Base-by-base conservation (phyloP, 2,888 invertebrate genomes). In the Alentia gelatinosa region DNA sequence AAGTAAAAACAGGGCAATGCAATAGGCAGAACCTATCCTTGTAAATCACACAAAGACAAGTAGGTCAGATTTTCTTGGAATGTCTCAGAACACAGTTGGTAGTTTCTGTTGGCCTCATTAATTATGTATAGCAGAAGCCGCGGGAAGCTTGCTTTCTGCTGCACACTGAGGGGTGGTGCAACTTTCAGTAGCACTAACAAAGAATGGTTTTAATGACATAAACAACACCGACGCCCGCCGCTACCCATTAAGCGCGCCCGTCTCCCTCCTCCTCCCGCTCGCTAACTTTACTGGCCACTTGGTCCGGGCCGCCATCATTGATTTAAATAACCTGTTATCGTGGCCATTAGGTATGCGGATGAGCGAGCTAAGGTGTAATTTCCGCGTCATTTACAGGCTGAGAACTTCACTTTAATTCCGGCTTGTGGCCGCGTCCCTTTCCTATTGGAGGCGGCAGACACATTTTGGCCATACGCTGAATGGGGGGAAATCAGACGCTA, bases 371-470 rank as follows among this genome's bases (percentile, higher is more conserved):
- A 86, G 86, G 86, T 86, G 86, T 86, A 86, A 86, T 86, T 86
- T 86, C 86, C 86, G 50, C 86, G 86, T 86, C 86, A 86, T 86
- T 86, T 86, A 30, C 86, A 35, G 86, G n/a, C 42, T 40, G 86
- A 86, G 86, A 86, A 86, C 86, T 86, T 86, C 86, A 86, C 86
- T 86, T 86, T 86, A 86, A 86, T 86, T 86, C 86, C 86, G 50
- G 86, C 26, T 42, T 86, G 86, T 42, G 86, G 86, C 42, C 86
- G 86, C 86, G 50, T 47, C 39, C 86, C 86, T 30, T 30, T 40
- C 83, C 68, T 12, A 12, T 39, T 79, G 35, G 40, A 15, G 33
- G 86, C 30, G 26, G 86, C 86, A 86, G 86, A 86, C 86, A 86
- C 86, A 86, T n/a, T 39, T 42, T 26, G n/a, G 30, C 39, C 33